phyloP scores from a whole-genome alignment of 1,140 invertebrate genomes.

The Drosophila sulfurigaster region DNA sequence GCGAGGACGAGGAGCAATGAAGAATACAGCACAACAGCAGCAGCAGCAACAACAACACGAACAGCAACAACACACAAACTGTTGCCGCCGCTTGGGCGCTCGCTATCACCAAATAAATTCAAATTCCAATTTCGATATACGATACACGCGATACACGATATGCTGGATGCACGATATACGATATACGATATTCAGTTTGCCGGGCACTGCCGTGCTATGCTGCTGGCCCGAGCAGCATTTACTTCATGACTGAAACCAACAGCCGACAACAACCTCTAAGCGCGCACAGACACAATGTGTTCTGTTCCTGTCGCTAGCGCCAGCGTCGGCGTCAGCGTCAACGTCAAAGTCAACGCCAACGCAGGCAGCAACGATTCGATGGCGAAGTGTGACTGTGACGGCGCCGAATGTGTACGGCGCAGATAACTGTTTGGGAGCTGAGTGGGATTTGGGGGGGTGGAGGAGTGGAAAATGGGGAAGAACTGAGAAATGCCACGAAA shows the following conservation, averaged over 20 bases:
- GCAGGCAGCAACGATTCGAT: constrained; percentile 32
- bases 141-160: neutral
- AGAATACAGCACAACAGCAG: constrained; percentile 26
- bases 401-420: constrained; percentile 64
- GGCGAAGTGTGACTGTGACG: constrained; percentile 71
- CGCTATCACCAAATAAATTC: constrained; percentile 30
- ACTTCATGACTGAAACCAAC: constrained; percentile 69
- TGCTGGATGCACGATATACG: neutral
- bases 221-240: constrained; percentile 76
- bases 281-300: constrained; percentile 70
- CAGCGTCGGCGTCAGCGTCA: constrained; percentile 8
- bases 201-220: constrained; percentile 40
- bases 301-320: constrained; percentile 27
- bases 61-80: constrained; percentile 46
- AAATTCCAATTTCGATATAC: constrained; percentile 8
- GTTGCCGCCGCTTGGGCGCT: constrained; percentile 63
- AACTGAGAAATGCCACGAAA: constrained; percentile 33
- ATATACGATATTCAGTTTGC: constrained; percentile 5
- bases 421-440: constrained; percentile 55
- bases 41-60: constrained; percentile 1
- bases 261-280: constrained; percentile 41
- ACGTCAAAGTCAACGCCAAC: constrained; percentile 36
- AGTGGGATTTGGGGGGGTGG: constrained; percentile 1
- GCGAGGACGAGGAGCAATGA: constrained; percentile 22
- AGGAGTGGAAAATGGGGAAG: neutral